phyloP scores from a whole-genome alignment of 2,888 invertebrate genomes.

The Mactromeris polynyma region DNA sequence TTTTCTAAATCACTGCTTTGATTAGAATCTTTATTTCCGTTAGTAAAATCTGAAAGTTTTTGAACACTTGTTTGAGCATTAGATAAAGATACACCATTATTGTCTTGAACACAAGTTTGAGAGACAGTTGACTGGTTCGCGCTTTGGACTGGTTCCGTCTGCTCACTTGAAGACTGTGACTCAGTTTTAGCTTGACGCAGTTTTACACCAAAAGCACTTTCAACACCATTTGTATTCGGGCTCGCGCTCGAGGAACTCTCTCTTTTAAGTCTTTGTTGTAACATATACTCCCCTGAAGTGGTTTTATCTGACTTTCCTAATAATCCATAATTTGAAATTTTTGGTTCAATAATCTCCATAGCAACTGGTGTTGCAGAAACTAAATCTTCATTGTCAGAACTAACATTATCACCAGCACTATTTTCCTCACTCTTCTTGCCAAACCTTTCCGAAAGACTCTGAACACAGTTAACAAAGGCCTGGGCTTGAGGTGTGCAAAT shows the following conservation, averaged over 20 bases:
- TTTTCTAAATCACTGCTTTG: conserved; percentile 47
- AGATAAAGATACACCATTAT: conserved; percentile 15
- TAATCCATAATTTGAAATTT: conserved; percentile 84
- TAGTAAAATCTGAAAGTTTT: conserved; percentile 36
- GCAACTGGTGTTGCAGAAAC: conserved; percentile 85
- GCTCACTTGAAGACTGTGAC: conserved; percentile 57
- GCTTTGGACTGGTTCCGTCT: conserved; percentile 52
- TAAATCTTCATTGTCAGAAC: conserved; percentile 84
- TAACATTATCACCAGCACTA: conserved; percentile 78
- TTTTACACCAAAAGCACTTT: conserved; percentile 73
- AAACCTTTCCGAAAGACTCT: conserved; percentile 83
- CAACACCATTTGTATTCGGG: conserved; percentile 54
- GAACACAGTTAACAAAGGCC: conserved; percentile 87
- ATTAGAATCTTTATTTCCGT: conserved; percentile 46
- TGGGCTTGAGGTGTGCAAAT: conserved; percentile 77
- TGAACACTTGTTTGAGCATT: conserved; percentile 72
- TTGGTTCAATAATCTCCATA: conserved; percentile 85
- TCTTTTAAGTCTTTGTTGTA: conserved; percentile 72
- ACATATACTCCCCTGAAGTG: conserved; percentile 72
- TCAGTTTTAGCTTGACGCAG: conserved; percentile 64
- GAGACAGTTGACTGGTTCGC: conserved; percentile 47
- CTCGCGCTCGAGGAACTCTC: conserved; percentile 64
- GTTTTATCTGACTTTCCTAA: conserved; percentile 76
- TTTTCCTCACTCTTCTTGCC: conserved; percentile 83
- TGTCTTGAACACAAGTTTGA: conserved; percentile 53